phyloP scores from a whole-genome alignment of 2,888 invertebrate species.

The Andrena haemorrhoa region DNA sequence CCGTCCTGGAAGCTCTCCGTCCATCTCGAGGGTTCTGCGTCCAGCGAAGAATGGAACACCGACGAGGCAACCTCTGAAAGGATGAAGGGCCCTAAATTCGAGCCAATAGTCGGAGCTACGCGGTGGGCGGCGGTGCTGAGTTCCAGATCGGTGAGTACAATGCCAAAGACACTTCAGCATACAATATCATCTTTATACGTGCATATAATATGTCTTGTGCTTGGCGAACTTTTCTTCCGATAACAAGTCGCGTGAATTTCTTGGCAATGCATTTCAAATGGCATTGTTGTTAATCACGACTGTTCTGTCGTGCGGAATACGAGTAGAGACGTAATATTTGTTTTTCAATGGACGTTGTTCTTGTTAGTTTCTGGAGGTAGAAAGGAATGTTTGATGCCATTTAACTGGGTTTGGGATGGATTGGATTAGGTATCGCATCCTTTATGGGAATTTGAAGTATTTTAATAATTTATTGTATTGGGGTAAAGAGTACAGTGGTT shows the following conservation, averaged over 20 bases:
- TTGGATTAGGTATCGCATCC: too few relatives aligned
- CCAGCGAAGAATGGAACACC: slow-evolving; percentile 58
- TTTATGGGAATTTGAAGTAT: too few relatives aligned
- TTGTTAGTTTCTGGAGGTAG: too few relatives aligned
- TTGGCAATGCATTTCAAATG: not conserved
- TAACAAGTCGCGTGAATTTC: slow-evolving; percentile 2
- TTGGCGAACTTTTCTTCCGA: not conserved
- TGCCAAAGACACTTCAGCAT: not conserved
- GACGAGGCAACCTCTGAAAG: slow-evolving; percentile 57
- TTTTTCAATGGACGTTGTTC: too few relatives aligned
- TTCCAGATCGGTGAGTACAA: slow-evolving; percentile 51
- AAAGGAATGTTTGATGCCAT: too few relatives aligned
- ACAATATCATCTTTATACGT: not conserved
- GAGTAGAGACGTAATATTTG: too few relatives aligned
- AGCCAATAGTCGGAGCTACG: slow-evolving; percentile 61
- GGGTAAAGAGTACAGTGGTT: too few relatives aligned
- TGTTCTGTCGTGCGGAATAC: too few relatives aligned
- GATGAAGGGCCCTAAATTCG: slow-evolving; percentile 71
- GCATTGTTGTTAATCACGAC: not conserved
- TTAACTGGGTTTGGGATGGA: too few relatives aligned
- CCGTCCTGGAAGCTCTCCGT: slow-evolving; percentile 58
- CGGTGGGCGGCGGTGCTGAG: slow-evolving; percentile 55
- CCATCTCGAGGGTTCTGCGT: slow-evolving; percentile 51
- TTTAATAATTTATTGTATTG: too few relatives aligned
- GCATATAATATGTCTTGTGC: not conserved